Evolutionary conservation across 2,888 invertebrate genomes (phyloP).

Genomic region (Thera obeliscata): DNA sequence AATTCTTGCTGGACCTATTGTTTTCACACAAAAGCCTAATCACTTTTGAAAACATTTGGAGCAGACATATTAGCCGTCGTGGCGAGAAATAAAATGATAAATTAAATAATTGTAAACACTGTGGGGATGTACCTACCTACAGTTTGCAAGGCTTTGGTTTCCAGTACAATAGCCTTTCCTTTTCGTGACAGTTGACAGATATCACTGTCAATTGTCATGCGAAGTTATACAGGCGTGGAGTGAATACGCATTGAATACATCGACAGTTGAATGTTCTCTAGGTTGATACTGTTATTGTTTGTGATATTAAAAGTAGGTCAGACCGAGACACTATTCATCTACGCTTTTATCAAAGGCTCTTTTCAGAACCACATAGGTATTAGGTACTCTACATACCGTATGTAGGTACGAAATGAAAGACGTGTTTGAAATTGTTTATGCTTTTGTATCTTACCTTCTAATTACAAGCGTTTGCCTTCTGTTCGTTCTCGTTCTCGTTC

Average conservation of each 20-base stretch:
- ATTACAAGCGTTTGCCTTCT: too few relatives aligned
- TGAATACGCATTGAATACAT: slow-evolving; percentile 5
- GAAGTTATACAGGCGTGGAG: slow-evolving; percentile 5
- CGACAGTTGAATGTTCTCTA: background rate
- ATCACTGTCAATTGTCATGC: slow-evolving; percentile 13
- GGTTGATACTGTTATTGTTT: slow-evolving; percentile 6
- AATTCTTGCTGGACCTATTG: background rate
- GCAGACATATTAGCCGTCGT: background rate
- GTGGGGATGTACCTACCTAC: background rate
- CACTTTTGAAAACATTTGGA: background rate
- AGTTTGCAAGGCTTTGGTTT: slow-evolving; percentile 20
- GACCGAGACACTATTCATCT: background rate
- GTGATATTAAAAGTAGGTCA: background rate
- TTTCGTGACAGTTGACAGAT: slow-evolving; percentile 27
- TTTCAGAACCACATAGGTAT: background rate
- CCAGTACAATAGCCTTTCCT: slow-evolving; percentile 14
- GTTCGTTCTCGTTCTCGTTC: too few relatives aligned
- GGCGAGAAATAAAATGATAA: background rate
- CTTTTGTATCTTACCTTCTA: too few relatives aligned
- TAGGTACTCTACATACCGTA: too few relatives aligned
- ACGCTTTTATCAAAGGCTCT: background rate
- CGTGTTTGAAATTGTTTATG: too few relatives aligned
- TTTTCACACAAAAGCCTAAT: background rate
- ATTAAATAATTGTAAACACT: background rate
- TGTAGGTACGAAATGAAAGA: too few relatives aligned